Evolutionary conservation across 2,888 invertebrate species (phyloP).

Genomic region (Microplitis deprimator): DNA sequence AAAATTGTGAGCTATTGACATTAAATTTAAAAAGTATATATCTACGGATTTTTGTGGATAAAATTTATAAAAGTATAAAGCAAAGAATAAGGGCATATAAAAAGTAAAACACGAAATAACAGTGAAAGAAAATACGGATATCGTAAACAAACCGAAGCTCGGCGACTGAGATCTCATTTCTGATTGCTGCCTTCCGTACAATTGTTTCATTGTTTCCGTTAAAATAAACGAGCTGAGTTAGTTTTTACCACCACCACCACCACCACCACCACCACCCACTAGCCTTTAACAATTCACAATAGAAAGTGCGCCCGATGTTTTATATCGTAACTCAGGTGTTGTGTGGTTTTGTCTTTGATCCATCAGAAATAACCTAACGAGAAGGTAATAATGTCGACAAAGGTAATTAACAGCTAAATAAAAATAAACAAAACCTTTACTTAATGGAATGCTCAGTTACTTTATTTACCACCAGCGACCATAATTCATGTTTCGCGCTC

Average conservation of each 20-base stretch:
- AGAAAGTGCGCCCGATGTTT: no score
- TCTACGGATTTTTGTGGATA: neutral
- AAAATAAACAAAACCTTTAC: no score
- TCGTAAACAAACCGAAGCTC: constrained; percentile 41
- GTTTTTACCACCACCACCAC: constrained; percentile 29
- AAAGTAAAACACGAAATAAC: constrained; percentile 7
- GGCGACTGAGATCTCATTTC: constrained; percentile 50
- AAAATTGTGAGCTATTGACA: neutral
- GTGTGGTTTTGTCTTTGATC: no score
- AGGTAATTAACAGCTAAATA: no score
- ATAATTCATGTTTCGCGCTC: no score
- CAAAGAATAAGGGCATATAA: neutral
- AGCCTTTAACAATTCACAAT: no score
- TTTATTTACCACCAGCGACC: no score
- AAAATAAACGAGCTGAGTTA: constrained; percentile 52
- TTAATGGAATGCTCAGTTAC: no score
- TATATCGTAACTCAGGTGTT: no score
- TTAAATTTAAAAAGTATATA: neutral
- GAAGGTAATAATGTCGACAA: no score
- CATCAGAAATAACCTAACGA: no score
- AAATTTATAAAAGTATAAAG: constrained; percentile 4
- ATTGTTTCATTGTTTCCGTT: constrained; percentile 55
- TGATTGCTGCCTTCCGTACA: constrained; percentile 50
- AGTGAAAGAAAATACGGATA: constrained; percentile 32
- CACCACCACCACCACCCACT: constrained; percentile 23